These are phyloP conservation scores for Andricus quercusramuli DNA, from an alignment of 2,888 invertebrate species.

Conservation along the genomic window DNA sequence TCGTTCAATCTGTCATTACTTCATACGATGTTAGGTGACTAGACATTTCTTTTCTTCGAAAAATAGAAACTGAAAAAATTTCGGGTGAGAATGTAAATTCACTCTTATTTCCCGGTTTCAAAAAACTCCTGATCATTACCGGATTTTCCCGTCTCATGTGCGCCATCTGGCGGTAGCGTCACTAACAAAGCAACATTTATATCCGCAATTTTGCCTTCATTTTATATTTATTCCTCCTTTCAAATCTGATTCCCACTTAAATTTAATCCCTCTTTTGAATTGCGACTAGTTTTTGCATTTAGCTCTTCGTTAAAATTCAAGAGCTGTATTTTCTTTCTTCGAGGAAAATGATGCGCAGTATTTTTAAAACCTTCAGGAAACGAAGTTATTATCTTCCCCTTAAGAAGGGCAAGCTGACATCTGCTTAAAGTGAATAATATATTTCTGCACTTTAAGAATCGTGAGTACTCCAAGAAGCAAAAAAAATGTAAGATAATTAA, in stretches of 20 bases:
- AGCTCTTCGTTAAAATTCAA: background rate
- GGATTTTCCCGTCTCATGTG: too few species aligned
- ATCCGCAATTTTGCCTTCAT: too few species aligned
- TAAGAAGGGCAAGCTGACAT: constrained; percentile 2
- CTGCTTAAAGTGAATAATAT: constrained; percentile 18
- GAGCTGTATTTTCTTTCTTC: background rate
- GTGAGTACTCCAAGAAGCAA: background rate
- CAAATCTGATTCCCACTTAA: background rate
- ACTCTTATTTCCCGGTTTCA: too few species aligned
- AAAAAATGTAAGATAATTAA: background rate
- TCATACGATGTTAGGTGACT: too few species aligned
- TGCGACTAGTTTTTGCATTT: background rate
- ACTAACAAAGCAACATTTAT: background rate
- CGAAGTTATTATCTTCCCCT: background rate
- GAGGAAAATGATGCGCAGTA: background rate
- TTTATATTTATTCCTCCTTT: too few species aligned
- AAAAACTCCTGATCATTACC: too few species aligned
- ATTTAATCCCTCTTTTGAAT: background rate
- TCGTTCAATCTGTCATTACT: too few species aligned
- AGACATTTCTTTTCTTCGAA: too few species aligned
- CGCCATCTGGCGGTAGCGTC: background rate
- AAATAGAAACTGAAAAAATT: too few species aligned
- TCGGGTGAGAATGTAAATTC: too few species aligned
- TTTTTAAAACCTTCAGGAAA: constrained; percentile 13
- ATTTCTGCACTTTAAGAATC: background rate